Percentiles rank a stretch among this genome's conserved stretches.
Conservation (phyloP, 1,140 invertebrate genomes). For the Solenopsis fugax region DNA sequence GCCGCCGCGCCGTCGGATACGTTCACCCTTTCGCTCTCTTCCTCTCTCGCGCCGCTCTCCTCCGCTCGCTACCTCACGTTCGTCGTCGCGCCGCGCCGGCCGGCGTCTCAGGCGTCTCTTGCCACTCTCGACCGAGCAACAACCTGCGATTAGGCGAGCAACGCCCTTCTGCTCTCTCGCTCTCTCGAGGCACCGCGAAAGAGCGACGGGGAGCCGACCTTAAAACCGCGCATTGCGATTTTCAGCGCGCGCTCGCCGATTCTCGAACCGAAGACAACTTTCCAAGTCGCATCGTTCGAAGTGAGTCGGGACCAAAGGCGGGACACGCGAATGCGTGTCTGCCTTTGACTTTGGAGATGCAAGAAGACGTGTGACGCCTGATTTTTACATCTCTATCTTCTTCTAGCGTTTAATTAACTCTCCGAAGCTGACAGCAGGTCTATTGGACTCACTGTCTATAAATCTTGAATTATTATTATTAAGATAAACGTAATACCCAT, state of each 20-base stretch:
- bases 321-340: neutral
- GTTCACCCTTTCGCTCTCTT: slow-evolving; percentile 42
- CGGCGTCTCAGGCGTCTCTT: slow-evolving; percentile 51
- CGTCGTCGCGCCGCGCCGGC: neutral
- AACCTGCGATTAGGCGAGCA: slow-evolving; percentile 49
- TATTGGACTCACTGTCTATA: no score
- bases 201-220: slow-evolving; percentile 37
- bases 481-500: no score
- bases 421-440: no score
- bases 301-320: neutral
- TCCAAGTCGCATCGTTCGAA: neutral
- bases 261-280: neutral
- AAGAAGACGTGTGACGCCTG: no score
- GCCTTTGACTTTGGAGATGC: neutral
- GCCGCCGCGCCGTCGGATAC: slow-evolving; percentile 23
- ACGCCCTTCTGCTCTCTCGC: slow-evolving; percentile 45
- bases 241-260: slow-evolving; percentile 15
- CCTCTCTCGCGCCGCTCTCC: neutral
- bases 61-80: neutral
- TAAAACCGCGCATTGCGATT: slow-evolving; percentile 55
- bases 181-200: slow-evolving; percentile 25
- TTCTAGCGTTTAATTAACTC: neutral
- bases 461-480: no score
- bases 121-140: slow-evolving; percentile 52
- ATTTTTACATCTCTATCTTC: neutral